Conservation (phyloP, 1,140 invertebrate species). For the Drosophila nigromelanica region DNA sequence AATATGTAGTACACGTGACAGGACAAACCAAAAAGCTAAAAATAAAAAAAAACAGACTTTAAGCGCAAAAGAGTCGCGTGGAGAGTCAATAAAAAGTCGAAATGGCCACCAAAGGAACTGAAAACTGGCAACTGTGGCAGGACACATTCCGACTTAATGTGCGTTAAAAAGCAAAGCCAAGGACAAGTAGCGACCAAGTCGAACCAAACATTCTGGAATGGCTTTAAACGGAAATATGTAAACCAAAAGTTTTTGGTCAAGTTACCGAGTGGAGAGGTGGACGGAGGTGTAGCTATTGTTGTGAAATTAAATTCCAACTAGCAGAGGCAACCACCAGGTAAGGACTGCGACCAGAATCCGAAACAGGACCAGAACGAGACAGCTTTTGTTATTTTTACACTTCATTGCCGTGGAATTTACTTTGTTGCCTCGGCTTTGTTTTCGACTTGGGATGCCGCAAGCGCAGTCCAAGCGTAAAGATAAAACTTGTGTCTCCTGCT, state of each 20-base stretch:
- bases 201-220: slow-evolving; percentile 9
- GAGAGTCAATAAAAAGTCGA: slow-evolving; percentile 50
- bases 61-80: slow-evolving; percentile 38
- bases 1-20: slow-evolving; percentile 40
- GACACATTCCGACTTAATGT: slow-evolving; percentile 52
- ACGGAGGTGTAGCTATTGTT: slow-evolving; percentile 26
- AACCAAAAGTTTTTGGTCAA: slow-evolving; percentile 43
- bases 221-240: slow-evolving; percentile 48
- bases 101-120: slow-evolving; percentile 47
- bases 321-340: slow-evolving; percentile 12
- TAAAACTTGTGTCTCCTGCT: slow-evolving; percentile 50
- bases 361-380: slow-evolving; percentile 3
- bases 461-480: slow-evolving; percentile 53
- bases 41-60: too few relatives aligned
- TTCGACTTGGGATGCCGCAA: slow-evolving; percentile 49
- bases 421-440: slow-evolving; percentile 51
- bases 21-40: background rate
- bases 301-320: slow-evolving; percentile 57
- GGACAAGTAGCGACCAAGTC: slow-evolving; percentile 7
- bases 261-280: background rate
- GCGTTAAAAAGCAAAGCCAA: slow-evolving; percentile 49
- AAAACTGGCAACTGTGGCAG: slow-evolving; percentile 24
- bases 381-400: slow-evolving; percentile 61
- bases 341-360: background rate
- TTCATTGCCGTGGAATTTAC: slow-evolving; percentile 60